Evolutionary conservation across 2,888 invertebrate species (phyloP).

Genomic region (Melinaea marsaeus): DNA sequence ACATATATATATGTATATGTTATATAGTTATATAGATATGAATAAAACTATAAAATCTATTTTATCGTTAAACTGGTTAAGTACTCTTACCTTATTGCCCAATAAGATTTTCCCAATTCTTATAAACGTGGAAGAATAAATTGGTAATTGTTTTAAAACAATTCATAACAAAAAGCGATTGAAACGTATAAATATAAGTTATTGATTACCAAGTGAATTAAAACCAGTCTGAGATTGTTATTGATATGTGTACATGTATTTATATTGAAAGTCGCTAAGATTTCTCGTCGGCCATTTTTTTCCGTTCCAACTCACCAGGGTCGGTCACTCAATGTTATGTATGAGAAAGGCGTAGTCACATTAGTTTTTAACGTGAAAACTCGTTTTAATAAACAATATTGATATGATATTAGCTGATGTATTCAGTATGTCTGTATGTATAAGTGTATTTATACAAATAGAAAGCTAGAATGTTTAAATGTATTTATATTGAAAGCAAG

Average conservation of each 20-base stretch:
- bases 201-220: conserved; percentile 1
- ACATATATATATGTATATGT: too few species aligned
- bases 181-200: neutral
- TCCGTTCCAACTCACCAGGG: conserved; percentile 22
- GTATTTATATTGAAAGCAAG: conserved; percentile 11
- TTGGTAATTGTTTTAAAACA: too few species aligned
- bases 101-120: too few species aligned
- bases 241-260: conserved; percentile 11
- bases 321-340: conserved; percentile 24
- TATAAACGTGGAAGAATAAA: too few species aligned
- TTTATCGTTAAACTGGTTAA: too few species aligned
- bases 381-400: neutral
- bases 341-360: conserved; percentile 28
- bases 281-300: conserved; percentile 35
- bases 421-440: neutral
- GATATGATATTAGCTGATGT: neutral
- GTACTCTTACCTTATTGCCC: too few species aligned
- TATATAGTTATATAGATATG: too few species aligned
- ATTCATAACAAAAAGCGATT: too few species aligned
- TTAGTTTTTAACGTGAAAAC: conserved; percentile 18
- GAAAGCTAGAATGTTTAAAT: neutral
- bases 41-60: too few species aligned
- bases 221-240: conserved; percentile 11
- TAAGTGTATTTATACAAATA: conserved; percentile 2
- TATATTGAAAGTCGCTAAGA: conserved; percentile 37